phyloP scores from a whole-genome alignment of 92 coral and sea anemone species.

The Palythoa grandis region DNA sequence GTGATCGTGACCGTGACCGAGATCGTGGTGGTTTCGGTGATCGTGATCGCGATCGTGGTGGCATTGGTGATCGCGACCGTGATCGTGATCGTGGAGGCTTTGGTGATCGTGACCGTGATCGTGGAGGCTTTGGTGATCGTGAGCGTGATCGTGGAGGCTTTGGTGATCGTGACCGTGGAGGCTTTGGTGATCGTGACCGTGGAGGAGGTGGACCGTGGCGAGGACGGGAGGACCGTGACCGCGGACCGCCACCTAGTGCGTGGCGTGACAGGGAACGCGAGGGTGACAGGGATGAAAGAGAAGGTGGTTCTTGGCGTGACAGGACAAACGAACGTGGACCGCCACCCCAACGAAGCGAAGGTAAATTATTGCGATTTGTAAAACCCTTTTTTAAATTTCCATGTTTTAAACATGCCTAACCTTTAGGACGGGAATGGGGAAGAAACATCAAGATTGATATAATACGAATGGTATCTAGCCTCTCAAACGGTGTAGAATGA shows the following conservation, averaged over 20 bases:
- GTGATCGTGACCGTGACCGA: conserved; percentile 19
- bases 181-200: conserved; percentile 10
- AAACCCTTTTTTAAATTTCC: neutral
- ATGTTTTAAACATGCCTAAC: neutral
- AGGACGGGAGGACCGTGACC: conserved; percentile 70
- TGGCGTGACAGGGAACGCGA: conserved; percentile 52
- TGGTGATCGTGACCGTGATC: conserved; percentile 13
- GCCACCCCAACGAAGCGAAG: conserved; percentile 40
- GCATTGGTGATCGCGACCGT: neutral
- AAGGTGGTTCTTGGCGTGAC: conserved; percentile 45
- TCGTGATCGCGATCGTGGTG: conserved; percentile 3
- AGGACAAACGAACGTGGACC: conserved; percentile 45
- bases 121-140: conserved; percentile 30
- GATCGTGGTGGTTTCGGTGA: conserved; percentile 26
- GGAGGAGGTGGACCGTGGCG: conserved; percentile 68
- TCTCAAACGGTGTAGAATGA: no score
- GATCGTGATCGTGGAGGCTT: neutral
- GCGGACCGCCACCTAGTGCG: conserved; percentile 46
- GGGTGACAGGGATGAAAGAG: conserved; percentile 42
- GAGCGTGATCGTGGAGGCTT: neutral
- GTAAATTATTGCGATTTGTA: neutral
- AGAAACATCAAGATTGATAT: no score
- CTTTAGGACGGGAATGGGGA: neutral
- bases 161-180: conserved; percentile 34
- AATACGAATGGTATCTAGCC: no score